phyloP scores from a whole-genome alignment of 2,113 vertebrate genomes.

The Menura novaehollandiae region DNA sequence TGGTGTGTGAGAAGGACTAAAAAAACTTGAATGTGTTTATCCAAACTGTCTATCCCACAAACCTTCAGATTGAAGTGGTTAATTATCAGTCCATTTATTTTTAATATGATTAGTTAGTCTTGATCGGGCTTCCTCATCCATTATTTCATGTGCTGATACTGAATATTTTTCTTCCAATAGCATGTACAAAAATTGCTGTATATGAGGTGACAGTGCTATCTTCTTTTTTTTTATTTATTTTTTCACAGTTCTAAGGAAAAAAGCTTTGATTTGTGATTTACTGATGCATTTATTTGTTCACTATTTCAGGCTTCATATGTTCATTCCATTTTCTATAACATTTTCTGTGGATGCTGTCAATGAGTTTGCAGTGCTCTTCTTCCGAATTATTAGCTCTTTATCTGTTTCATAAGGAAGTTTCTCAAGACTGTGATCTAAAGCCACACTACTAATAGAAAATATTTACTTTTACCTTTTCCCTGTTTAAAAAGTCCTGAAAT shows the following conservation, averaged over 20 bases:
- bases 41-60: background rate
- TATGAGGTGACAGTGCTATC: background rate
- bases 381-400: background rate
- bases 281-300: background rate
- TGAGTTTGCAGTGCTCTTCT: background rate
- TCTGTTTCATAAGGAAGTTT: background rate
- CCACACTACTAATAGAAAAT: background rate
- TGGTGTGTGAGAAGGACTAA: background rate
- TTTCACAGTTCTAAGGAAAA: background rate
- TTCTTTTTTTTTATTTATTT: background rate
- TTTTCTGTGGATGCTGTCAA: background rate
- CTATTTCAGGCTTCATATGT: background rate
- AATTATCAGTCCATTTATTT: background rate
- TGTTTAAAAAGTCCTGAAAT: background rate
- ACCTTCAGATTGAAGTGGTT: background rate
- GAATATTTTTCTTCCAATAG: background rate
- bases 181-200: background rate
- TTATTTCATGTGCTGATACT: background rate
- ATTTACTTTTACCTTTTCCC: background rate
- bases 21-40: background rate
- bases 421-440: background rate
- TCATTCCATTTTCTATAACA: background rate
- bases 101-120: background rate
- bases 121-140: background rate
- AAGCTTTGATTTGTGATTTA: background rate